These are phyloP conservation scores for Radopholus similis DNA, from an alignment of 1,140 invertebrate genomes.

Conservation along the genomic window DNA sequence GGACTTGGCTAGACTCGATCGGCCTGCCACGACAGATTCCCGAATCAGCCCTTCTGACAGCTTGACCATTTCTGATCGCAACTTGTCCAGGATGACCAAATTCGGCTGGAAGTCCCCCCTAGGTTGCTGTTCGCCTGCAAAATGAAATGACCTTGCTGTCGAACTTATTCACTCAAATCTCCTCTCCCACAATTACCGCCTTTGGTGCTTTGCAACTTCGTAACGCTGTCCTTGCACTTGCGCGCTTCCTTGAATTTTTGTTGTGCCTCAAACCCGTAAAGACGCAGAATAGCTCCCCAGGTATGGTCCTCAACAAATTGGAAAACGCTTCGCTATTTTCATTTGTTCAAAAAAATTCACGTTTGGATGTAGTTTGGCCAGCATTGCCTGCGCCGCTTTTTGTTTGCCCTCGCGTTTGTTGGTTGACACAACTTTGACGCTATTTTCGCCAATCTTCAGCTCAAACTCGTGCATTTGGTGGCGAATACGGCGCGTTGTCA, in stretches of 20 bases:
- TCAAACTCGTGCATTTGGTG: constrained; percentile 88
- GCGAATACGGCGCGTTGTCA: constrained; percentile 80
- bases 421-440: constrained; percentile 77
- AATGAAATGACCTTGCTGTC: neutral
- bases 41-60: constrained; percentile 11
- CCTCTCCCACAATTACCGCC: constrained; percentile 58
- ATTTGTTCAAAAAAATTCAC: constrained; percentile 26
- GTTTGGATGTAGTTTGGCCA: constrained; percentile 79
- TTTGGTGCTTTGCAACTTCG: constrained; percentile 26
- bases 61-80: constrained; percentile 75
- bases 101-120: constrained; percentile 68
- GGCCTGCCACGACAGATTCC: neutral
- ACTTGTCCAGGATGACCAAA: constrained; percentile 83
- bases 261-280: constrained; percentile 86
- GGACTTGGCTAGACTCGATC: neutral
- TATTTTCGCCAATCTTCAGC: constrained; percentile 75
- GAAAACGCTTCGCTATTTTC: neutral
- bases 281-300: constrained; percentile 85
- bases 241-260: constrained; percentile 77
- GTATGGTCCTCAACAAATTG: constrained; percentile 72
- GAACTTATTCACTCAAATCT: neutral
- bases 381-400: constrained; percentile 85
- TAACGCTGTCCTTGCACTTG: constrained; percentile 69
- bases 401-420: constrained; percentile 98
- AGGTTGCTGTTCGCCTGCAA: neutral